phyloP scores from a whole-genome alignment of 2,888 invertebrate genomes.

The Catocala nupta region DNA sequence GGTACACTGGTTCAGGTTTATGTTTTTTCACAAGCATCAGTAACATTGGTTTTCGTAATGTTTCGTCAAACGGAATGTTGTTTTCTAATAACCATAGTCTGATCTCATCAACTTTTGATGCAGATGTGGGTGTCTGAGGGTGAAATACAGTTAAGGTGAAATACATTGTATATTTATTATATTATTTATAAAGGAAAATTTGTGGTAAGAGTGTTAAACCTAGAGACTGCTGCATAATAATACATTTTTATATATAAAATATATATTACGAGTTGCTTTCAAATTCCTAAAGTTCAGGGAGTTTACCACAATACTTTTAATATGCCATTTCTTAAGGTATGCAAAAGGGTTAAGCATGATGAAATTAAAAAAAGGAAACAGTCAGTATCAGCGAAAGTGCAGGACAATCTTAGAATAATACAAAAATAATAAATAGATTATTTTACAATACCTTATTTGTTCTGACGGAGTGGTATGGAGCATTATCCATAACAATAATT shows the following conservation, averaged over 20 bases:
- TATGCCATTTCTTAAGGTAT: too few relatives aligned
- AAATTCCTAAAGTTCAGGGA: too few relatives aligned
- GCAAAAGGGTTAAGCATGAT: too few relatives aligned
- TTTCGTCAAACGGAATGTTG: slow-evolving; percentile 34
- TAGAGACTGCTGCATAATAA: slow-evolving; percentile 22
- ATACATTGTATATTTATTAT: too few relatives aligned
- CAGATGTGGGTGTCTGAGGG: slow-evolving; percentile 2
- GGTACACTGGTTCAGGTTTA: not conserved
- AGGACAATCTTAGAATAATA: too few relatives aligned
- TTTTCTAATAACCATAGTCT: slow-evolving; percentile 42
- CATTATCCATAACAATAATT: slow-evolving; percentile 22
- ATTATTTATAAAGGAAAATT: slow-evolving; percentile 18
- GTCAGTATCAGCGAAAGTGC: too few relatives aligned
- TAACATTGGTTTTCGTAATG: slow-evolving; percentile 32
- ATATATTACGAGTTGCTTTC: slow-evolving; percentile 27
- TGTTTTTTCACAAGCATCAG: slow-evolving; percentile 25
- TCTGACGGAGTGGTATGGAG: slow-evolving; percentile 8
- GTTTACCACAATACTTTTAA: too few relatives aligned
- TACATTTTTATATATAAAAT: slow-evolving; percentile 30
- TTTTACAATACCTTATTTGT: slow-evolving; percentile 10
- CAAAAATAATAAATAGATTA: too few relatives aligned
- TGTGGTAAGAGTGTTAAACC: slow-evolving; percentile 13
- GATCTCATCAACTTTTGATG: slow-evolving; percentile 10
- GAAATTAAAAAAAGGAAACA: too few relatives aligned
- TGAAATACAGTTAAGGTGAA: too few relatives aligned